Conservation (phyloP, 2,797 vertebrate genomes). For the Fringilla coelebs region DNA sequence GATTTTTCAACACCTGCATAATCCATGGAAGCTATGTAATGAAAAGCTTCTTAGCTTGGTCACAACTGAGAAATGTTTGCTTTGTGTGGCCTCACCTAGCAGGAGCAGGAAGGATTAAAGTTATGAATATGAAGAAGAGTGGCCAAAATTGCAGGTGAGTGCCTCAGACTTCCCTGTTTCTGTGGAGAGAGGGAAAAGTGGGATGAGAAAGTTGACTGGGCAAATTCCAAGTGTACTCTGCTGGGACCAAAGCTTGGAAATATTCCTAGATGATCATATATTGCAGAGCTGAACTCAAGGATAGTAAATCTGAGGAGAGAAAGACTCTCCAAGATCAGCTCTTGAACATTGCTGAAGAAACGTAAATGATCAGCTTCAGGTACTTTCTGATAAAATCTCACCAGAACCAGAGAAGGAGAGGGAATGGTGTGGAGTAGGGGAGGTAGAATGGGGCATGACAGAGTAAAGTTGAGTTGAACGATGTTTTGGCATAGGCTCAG, state of each 20-base stretch:
- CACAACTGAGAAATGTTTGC: background rate
- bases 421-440: background rate
- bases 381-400: background rate
- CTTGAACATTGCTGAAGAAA: background rate
- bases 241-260: background rate
- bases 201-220: background rate
- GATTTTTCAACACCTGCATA: background rate
- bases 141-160: background rate
- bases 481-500: background rate
- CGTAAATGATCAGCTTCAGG: background rate
- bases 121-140: background rate
- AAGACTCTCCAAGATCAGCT: background rate
- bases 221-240: background rate
- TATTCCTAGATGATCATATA: background rate
- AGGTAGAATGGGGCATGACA: background rate
- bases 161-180: background rate
- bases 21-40: background rate
- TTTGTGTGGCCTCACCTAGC: background rate
- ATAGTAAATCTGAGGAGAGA: background rate
- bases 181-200: background rate
- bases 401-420: background rate
- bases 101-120: constrained; percentile 11
- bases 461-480: background rate
- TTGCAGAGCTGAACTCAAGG: background rate
- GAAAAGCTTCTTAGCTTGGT: background rate